Evolutionary conservation across 2,113 vertebrate genomes (phyloP), one percentile per base, ranked within the genome.

Genomic region (Malurus alboscapulatus): DNA sequence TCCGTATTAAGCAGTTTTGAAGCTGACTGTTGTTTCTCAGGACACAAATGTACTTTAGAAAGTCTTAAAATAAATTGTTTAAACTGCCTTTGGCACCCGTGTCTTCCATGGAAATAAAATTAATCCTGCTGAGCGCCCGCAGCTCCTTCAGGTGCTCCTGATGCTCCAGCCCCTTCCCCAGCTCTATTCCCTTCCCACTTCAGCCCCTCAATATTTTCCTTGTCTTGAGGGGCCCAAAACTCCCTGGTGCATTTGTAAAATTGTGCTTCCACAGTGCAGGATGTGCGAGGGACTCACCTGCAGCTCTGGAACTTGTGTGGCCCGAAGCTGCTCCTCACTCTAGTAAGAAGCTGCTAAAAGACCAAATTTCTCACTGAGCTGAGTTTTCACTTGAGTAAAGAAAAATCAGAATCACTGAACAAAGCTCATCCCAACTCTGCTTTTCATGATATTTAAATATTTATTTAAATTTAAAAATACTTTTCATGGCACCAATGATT

Each of bases 381-480:
- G 24, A 50, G 54, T 30, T 85, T 38, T 14, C 6, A 29, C 22
- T 58, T 24, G 1, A 27, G 32, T 32, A 6, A 45, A 22, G 21
- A 76, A 69, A 69, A 44, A 30, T 1, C 2, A 3, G 9, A 34
- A 20, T 5, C 2, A 1, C 11, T 8, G n/a, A 66, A 94, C 19
- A 77, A 72, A 90, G 10, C 50, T 44, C 42, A 57, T 68, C 47
- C 42, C 84, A 1, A 90, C 61, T 88, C 92, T 61, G 27, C n/a
- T 80, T 83, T 86, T 78, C 81, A 68, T 86, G 96, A 93, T 97
- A 97, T 97, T 98, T 97, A 98, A 98, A 97, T 98, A 98, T 98
- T 98, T 98, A 98, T 98, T 98, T 98, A 89, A 96, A 53, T 98
- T 98, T 97, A 98, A 98, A 98, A 98, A 98, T 98, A 98, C 97